These are phyloP conservation scores for Lethenteron camtschaticum DNA, from an alignment of 2,113 vertebrate genomes.

Conservation along the genomic window DNA sequence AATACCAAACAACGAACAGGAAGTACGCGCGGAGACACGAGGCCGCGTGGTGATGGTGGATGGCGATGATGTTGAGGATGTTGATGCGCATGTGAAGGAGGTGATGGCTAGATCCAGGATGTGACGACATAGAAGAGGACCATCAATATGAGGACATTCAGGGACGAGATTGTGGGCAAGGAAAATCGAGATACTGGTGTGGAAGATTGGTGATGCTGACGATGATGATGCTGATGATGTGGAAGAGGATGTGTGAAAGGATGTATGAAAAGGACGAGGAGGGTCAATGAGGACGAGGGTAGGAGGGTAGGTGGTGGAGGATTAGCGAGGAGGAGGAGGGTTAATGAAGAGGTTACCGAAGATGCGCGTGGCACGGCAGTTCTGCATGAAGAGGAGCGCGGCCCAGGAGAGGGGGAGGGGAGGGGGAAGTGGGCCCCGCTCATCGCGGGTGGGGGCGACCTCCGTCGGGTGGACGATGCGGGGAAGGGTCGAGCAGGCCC, in stretches of 20 bases:
- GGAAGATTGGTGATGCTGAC: background rate
- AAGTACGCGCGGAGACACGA: no score
- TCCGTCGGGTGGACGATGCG: no score
- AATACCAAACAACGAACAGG: no score
- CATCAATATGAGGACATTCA: no score
- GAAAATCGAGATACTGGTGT: no score
- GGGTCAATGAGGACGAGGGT: background rate
- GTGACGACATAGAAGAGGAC: no score
- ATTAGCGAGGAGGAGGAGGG: background rate
- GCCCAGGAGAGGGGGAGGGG: conserved; percentile 28
- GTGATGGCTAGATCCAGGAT: no score
- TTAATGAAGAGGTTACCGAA: conserved; percentile 21
- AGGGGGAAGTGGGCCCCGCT: conserved; percentile 21
- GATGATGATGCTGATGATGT: background rate
- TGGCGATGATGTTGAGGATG: no score
- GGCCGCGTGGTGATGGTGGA: no score
- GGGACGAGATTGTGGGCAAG: no score
- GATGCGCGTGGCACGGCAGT: conserved; percentile 17
- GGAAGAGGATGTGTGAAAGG: background rate
- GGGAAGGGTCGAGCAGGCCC: no score
- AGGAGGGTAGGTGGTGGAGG: background rate
- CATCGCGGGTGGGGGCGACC: conserved; percentile 15
- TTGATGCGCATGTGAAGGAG: no score
- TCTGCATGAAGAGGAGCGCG: conserved; percentile 37
- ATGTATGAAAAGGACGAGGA: background rate